These are phyloP conservation scores for Diplodus puntazzo DNA, from an alignment of 2,797 vertebrate species.

Conservation along the genomic window DNA sequence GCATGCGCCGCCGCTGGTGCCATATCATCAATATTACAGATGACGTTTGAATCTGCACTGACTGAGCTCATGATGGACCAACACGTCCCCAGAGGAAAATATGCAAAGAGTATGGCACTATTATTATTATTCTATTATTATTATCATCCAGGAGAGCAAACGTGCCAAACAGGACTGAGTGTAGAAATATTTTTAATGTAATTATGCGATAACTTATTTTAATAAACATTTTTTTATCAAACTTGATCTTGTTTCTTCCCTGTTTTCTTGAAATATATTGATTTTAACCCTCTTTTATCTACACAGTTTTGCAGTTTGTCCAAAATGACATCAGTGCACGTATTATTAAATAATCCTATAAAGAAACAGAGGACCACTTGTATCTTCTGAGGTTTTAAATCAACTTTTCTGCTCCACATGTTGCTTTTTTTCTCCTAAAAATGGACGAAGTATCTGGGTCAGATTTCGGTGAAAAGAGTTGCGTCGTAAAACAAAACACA, in stretches of 20 bases:
- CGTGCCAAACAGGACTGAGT: slow-evolving; percentile 16
- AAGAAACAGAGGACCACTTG: too few species aligned
- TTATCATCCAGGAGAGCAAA: neutral
- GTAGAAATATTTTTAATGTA: slow-evolving; percentile 48
- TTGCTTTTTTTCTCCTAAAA: too few species aligned
- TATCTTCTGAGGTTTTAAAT: too few species aligned
- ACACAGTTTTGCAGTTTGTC: too few species aligned
- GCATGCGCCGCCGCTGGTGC: slow-evolving; percentile 38
- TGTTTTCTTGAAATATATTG: neutral
- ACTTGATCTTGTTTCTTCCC: neutral
- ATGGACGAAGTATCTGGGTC: too few species aligned
- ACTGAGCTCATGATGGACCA: neutral
- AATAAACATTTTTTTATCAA: slow-evolving; percentile 46
- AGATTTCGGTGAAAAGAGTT: too few species aligned
- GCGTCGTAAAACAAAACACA: neutral
- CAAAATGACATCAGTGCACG: too few species aligned
- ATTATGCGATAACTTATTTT: slow-evolving; percentile 71
- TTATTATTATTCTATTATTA: too few species aligned
- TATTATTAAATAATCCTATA: too few species aligned
- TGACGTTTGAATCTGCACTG: slow-evolving; percentile 10
- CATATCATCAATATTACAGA: slow-evolving; percentile 41
- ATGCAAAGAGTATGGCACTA: slow-evolving; percentile 1
- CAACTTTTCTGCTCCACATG: too few species aligned
- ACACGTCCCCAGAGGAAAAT: neutral
- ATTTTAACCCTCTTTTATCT: neutral